phyloP scores from a whole-genome alignment of 2,113 vertebrate species.

The Falco punctatus region DNA sequence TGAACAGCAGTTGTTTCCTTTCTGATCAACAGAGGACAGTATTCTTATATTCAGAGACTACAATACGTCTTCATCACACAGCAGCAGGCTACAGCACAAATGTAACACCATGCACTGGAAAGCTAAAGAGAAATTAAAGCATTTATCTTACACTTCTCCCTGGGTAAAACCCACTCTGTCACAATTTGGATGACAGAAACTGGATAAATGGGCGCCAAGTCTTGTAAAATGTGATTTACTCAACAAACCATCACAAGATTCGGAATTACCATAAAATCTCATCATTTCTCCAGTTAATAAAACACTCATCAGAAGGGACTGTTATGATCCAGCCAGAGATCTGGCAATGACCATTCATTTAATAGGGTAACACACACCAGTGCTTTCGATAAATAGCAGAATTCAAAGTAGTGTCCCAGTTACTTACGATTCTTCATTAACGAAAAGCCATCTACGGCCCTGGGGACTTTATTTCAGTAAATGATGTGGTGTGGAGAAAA shows the following conservation, averaged over 20 bases:
- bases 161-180: not conserved
- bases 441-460: not conserved
- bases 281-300: conserved; percentile 53
- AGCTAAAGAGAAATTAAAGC: conserved; percentile 9
- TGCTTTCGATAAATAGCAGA: not conserved
- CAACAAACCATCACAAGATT: not conserved
- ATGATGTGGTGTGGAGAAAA: not conserved
- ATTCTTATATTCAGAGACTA: conserved; percentile 48
- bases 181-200: not conserved
- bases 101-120: not conserved
- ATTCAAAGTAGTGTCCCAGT: not conserved
- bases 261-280: not conserved
- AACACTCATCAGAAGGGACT: conserved; percentile 11
- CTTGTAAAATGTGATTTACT: conserved; percentile 35
- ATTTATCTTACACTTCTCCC: not conserved
- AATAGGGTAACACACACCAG: not conserved
- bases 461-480: not conserved
- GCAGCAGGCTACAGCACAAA: not conserved
- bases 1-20: conserved; percentile 58
- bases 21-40: conserved; percentile 69
- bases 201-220: not conserved
- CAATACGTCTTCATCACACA: not conserved
- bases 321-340: not conserved
- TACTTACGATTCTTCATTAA: not conserved
- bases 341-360: not conserved